These are phyloP conservation scores for Petrocephalus zakoni DNA, from an alignment of 2,113 vertebrate genomes.

Conservation along the genomic window DNA sequence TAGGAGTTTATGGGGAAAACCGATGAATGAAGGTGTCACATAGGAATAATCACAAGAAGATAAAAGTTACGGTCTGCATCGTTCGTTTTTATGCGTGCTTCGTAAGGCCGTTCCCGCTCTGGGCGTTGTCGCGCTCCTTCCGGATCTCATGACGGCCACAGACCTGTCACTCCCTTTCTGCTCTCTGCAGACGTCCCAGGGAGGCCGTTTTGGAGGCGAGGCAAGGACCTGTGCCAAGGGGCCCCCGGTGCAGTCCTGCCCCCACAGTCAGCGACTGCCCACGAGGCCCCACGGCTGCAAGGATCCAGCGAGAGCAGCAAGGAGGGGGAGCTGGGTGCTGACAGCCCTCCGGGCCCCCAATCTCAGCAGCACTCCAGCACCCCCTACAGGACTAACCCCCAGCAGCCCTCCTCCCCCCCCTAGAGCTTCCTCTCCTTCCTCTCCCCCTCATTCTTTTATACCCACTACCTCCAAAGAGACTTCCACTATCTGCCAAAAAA, in stretches of 20 bases:
- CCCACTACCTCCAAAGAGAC: conserved; percentile 66
- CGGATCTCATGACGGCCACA: background rate
- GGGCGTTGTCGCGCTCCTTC: background rate
- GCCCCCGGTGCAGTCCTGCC: conserved; percentile 22
- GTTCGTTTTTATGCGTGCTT: background rate
- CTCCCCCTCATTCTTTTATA: conserved; percentile 22
- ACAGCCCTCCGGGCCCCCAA: conserved; percentile 26
- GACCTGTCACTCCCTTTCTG: background rate
- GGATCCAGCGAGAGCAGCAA: conserved; percentile 33
- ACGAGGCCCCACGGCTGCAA: conserved; percentile 37
- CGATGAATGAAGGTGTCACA: background rate
- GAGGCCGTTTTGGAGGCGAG: conserved; percentile 52
- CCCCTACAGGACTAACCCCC: conserved; percentile 61
- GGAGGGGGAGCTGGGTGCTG: conserved; percentile 35
- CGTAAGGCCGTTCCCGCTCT: background rate
- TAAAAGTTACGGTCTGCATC: background rate
- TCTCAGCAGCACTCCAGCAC: conserved; percentile 49
- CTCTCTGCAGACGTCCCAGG: conserved; percentile 46
- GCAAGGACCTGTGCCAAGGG: conserved; percentile 32
- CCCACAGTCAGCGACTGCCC: conserved; percentile 44
- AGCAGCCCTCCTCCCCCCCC: conserved; percentile 47
- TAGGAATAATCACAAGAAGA: background rate
- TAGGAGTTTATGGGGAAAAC: background rate
- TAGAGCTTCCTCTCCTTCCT: conserved; percentile 31
- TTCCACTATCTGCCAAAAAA: conserved; percentile 62